Evolutionary conservation across 1,140 invertebrate species (phyloP).

Genomic region (Drosophila orosa): DNA sequence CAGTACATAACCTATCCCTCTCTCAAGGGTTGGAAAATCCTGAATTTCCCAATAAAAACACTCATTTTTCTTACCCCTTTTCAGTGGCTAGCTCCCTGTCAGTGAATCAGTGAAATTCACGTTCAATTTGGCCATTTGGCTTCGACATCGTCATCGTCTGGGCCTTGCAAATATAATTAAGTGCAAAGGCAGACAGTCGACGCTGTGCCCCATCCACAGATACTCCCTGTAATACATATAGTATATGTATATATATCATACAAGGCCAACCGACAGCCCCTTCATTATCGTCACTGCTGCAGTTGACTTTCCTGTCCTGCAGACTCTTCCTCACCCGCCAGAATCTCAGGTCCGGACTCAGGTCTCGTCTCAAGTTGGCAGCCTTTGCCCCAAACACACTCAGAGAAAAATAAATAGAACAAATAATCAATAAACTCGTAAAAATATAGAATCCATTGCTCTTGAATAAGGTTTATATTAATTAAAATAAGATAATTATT

Average conservation of each 20-base stretch:
- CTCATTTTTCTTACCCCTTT: neutral
- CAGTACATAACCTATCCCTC: too few species aligned
- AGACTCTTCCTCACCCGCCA: conserved; percentile 1
- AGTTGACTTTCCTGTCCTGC: conserved; percentile 2
- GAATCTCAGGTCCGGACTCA: neutral
- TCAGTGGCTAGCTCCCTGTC: neutral
- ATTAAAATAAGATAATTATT: accelerated
- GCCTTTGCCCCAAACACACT: neutral
- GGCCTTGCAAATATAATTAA: conserved; percentile 73
- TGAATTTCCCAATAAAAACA: neutral
- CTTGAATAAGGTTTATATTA: neutral
- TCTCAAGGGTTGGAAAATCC: neutral
- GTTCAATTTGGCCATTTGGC: conserved; percentile 70
- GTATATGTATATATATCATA: neutral
- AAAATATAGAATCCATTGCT: neutral
- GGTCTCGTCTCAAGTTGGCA: conserved; percentile 37
- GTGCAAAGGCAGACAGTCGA: conserved; percentile 52
- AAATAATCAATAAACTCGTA: neutral
- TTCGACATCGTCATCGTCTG: conserved; percentile 36
- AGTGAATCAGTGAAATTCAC: conserved; percentile 71
- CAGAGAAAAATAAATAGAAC: neutral
- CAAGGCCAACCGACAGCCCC: conserved; percentile 35
- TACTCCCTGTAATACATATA: neutral
- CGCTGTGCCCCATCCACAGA: conserved; percentile 9
- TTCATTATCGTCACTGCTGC: conserved; percentile 44